These are phyloP conservation scores for Sipha maydis DNA, from an alignment of 2,888 invertebrate genomes.

Conservation along the genomic window DNA sequence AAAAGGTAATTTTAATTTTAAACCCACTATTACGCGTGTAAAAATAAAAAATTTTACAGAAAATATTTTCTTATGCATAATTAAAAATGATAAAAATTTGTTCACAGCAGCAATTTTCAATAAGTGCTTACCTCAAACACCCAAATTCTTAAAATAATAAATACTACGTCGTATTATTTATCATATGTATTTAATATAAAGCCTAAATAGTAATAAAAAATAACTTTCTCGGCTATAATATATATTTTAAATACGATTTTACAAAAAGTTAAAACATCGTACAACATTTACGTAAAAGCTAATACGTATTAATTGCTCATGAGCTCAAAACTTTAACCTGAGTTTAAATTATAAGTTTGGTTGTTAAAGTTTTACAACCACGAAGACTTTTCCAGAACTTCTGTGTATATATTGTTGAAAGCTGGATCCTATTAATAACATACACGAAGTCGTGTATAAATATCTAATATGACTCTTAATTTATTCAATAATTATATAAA, in stretches of 20 bases:
- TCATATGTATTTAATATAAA: neutral
- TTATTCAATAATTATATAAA: neutral
- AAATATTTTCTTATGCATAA: neutral
- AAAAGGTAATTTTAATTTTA: neutral
- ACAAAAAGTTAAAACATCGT: neutral
- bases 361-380: constrained; percentile 12
- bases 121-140: neutral
- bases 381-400: neutral
- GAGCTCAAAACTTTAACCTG: constrained; percentile 16
- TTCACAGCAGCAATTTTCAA: neutral
- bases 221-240: neutral
- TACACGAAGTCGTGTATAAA: neutral
- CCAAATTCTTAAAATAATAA: neutral
- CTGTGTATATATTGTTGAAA: neutral
- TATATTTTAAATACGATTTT: neutral
- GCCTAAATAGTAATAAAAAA: neutral
- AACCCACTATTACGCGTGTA: neutral
- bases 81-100: neutral
- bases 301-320: neutral
- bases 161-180: neutral
- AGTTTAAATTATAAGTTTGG: neutral
- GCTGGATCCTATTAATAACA: neutral
- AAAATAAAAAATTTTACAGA: neutral
- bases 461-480: neutral
- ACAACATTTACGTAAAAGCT: neutral